These are phyloP conservation scores for Branchipolynoe longqiensis DNA, from an alignment of 2,888 invertebrate genomes.

Conservation along the genomic window DNA sequence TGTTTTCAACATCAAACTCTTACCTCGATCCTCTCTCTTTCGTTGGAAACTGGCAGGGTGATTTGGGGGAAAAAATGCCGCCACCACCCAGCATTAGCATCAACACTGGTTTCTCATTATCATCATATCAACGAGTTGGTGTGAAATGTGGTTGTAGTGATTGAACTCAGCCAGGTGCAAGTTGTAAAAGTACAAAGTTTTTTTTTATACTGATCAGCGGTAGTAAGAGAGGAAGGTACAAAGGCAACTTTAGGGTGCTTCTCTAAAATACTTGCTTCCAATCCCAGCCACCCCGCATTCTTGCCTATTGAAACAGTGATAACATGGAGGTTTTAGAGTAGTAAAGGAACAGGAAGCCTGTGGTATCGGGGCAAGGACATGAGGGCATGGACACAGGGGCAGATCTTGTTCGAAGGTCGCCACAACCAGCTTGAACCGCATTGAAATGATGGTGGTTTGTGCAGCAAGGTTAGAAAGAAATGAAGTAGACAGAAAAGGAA, in stretches of 20 bases:
- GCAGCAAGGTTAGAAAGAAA: conserved; percentile 12
- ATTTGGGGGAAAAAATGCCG: conserved; percentile 27
- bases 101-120: neutral
- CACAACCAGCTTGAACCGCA: neutral
- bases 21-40: conserved; percentile 25
- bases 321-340: conserved; percentile 9
- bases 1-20: conserved; percentile 40
- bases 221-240: conserved; percentile 16
- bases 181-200: neutral
- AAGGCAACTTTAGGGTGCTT: conserved; percentile 37
- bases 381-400: neutral
- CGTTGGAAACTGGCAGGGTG: conserved; percentile 23
- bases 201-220: neutral
- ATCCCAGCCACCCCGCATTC: conserved; percentile 16
- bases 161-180: conserved; percentile 38
- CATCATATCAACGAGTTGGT: conserved; percentile 36
- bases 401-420: neutral
- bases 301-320: neutral
- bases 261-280: conserved; percentile 14
- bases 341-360: conserved; percentile 7
- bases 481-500: conserved; percentile 24
- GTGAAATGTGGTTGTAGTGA: conserved; percentile 40
- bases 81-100: conserved; percentile 42
- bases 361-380: neutral
- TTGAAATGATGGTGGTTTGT: neutral